A percentile compares a stretch with the other conserved stretches of the same genome.
These are phyloP conservation scores for Cichlasoma orientale DNA, from an alignment of 2,797 vertebrate genomes.

Conservation along the genomic window DNA sequence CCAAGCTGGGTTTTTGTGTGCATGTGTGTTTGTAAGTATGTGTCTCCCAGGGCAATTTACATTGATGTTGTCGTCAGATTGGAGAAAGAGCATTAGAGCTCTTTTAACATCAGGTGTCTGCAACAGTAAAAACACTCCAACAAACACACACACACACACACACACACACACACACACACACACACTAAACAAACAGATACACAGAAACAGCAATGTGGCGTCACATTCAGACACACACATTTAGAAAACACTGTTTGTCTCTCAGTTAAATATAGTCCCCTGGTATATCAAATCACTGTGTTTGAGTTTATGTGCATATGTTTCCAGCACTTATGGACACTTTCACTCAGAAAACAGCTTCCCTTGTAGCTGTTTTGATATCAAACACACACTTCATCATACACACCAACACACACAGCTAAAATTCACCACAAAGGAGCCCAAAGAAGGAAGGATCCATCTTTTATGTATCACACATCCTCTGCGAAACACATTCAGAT, in stretches of 20 bases:
- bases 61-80: conserved; percentile 59
- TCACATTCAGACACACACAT: conserved; percentile 17
- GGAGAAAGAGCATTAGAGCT: conserved; percentile 51
- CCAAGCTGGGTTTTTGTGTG: conserved; percentile 11
- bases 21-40: neutral
- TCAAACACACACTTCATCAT: neutral
- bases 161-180: neutral
- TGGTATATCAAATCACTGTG: conserved; percentile 9
- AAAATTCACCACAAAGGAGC: neutral
- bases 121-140: conserved; percentile 3
- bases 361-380: conserved; percentile 1
- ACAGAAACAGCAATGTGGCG: conserved; percentile 42
- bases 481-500: conserved; percentile 8
- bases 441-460: neutral
- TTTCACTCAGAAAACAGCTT: conserved; percentile 10
- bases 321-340: neutral
- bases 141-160: neutral
- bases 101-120: conserved; percentile 59
- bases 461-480: neutral
- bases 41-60: conserved; percentile 61
- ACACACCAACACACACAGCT: neutral
- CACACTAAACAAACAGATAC: neutral
- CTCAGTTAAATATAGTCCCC: conserved; percentile 38
- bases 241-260: conserved; percentile 59
- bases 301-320: neutral